These are phyloP conservation scores for Chelmon rostratus DNA, from an alignment of 2,797 vertebrate species.

Conservation along the genomic window DNA sequence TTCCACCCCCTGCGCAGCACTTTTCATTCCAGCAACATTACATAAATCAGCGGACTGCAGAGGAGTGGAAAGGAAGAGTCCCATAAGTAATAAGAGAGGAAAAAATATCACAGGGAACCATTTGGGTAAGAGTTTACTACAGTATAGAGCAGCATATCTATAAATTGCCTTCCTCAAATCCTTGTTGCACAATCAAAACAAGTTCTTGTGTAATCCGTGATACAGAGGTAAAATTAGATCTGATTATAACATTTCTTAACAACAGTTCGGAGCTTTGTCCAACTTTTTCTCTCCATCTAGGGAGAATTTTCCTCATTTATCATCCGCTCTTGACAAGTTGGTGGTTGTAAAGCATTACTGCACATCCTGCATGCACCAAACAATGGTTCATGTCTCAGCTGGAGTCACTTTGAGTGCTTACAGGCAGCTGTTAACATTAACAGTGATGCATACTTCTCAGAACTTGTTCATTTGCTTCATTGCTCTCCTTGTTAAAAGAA, in stretches of 20 bases:
- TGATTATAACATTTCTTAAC: constrained; percentile 27
- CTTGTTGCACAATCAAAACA: constrained; percentile 74
- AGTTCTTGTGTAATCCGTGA: constrained; percentile 63
- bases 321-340: constrained; percentile 37
- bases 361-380: constrained; percentile 36
- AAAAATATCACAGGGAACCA: constrained; percentile 54
- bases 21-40: constrained; percentile 79
- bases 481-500: background rate
- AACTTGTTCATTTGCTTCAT: background rate
- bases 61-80: constrained; percentile 74
- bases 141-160: constrained; percentile 44
- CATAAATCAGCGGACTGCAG: constrained; percentile 77
- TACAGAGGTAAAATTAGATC: constrained; percentile 44
- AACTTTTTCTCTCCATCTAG: constrained; percentile 9
- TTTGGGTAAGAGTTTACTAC: constrained; percentile 67
- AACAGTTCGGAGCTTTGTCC: constrained; percentile 9
- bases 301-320: constrained; percentile 34
- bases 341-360: constrained; percentile 13
- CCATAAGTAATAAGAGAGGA: constrained; percentile 65
- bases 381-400: constrained; percentile 19
- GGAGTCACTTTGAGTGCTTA: background rate
- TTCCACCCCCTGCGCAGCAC: constrained; percentile 81
- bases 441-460: background rate
- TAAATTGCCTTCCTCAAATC: constrained; percentile 64
- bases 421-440: constrained; percentile 18